phyloP scores from a whole-genome alignment of 2,797 vertebrate species.

The Falco rusticolus region DNA sequence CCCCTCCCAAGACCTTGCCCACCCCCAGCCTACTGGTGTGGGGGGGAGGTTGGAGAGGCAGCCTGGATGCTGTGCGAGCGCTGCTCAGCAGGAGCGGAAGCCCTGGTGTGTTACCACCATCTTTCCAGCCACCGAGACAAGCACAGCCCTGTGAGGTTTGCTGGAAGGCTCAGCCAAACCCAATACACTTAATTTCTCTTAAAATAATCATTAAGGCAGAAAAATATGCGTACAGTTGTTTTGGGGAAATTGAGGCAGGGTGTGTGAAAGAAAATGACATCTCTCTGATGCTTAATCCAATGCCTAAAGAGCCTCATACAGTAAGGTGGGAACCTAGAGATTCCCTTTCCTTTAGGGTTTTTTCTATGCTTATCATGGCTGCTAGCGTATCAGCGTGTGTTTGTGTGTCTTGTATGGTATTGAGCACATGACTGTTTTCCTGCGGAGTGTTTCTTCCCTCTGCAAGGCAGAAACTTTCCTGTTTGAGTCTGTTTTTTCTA shows the following conservation, averaged over 20 bases:
- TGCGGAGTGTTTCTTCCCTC: neutral
- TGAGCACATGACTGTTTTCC: neutral
- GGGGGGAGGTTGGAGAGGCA: no score
- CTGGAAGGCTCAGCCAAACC: no score
- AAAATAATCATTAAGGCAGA: neutral
- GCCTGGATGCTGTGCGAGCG: no score
- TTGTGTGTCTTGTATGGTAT: neutral
- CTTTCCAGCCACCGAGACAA: no score
- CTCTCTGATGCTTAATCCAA: neutral
- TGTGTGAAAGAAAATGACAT: neutral
- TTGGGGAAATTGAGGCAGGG: neutral
- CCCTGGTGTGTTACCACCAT: no score
- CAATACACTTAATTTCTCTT: neutral
- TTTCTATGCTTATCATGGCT: neutral
- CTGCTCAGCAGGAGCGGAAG: no score
- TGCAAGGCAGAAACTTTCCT: neutral
- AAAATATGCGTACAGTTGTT: neutral
- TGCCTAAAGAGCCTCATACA: neutral
- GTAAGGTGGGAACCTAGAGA: neutral
- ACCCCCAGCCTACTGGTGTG: no score
- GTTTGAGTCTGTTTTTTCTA: neutral
- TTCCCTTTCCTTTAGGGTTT: neutral
- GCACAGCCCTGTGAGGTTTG: no score
- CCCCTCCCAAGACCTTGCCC: no score
- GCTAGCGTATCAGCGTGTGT: neutral